Conservation (phyloP, 2,888 invertebrate species). For the Eupithecia abbreviata region DNA sequence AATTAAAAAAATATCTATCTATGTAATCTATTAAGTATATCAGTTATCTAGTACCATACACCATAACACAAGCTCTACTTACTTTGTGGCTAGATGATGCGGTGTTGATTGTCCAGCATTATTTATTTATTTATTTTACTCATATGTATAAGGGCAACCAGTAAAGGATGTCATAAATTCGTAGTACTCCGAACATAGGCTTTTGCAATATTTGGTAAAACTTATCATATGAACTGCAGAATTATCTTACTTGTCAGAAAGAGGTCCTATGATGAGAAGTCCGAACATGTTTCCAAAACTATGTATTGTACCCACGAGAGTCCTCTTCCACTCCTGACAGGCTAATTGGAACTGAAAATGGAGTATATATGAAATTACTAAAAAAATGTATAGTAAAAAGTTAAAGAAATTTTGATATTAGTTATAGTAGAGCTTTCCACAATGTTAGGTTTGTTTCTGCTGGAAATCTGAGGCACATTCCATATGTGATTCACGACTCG, state of each 20-base stretch:
- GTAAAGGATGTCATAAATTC: too few relatives aligned
- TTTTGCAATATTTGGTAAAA: not conserved
- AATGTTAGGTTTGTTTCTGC: not conserved
- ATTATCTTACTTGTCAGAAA: conserved; percentile 86
- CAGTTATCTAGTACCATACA: too few relatives aligned
- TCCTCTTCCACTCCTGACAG: conserved; percentile 88
- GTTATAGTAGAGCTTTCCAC: not conserved
- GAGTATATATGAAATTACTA: not conserved
- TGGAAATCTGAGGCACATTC: not conserved
- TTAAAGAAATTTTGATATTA: not conserved
- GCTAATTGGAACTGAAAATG: conserved; percentile 83
- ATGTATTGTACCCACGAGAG: conserved; percentile 88
- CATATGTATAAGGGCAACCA: too few relatives aligned
- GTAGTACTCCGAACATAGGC: too few relatives aligned
- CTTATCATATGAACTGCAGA: not conserved
- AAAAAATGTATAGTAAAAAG: too few relatives aligned
- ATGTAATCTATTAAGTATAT: too few relatives aligned
- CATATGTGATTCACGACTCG: not conserved
- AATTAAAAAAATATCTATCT: too few relatives aligned
- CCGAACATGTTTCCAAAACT: conserved; percentile 88
- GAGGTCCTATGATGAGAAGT: conserved; percentile 86
- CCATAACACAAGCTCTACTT: too few relatives aligned
- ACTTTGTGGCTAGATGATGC: too few relatives aligned
- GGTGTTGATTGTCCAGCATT: too few relatives aligned
- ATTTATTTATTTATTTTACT: too few relatives aligned